Evolutionary conservation across 2,888 invertebrate species (phyloP), one percentile per base, ranked within the genome.

Genomic region (Phasia obesa): DNA sequence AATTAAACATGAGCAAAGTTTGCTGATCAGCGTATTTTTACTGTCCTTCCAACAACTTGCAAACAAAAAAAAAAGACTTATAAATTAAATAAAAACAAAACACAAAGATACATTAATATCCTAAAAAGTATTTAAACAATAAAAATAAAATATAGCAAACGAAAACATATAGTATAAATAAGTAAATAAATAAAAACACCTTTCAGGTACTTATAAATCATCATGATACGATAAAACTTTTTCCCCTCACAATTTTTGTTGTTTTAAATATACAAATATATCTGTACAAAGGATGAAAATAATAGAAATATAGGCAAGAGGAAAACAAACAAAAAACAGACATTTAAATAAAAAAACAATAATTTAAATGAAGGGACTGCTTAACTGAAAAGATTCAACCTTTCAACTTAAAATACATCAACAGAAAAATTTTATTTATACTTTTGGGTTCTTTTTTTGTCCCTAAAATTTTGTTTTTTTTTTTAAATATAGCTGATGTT

Each of bases 131-230:
- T 78, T 62, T 53, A 76, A 77, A 69, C 65, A 64, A 75, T 65
- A 78, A 75, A 67, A 59, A 62, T 2, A 11, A 62, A 59, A 69
- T 11, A 59, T 53, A 53, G n/a, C 19, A 60, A 59, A 42, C 3
- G 13, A 70, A 70, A 31, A 81, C 17, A 59, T 31, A 60, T 38
- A 64, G 19, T 2, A 23, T 38, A 23, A 59, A 25, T 44, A 55
- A 64, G n/a, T n/a, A 82, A 62, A 69, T 53, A 55, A 67, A 21
- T 73, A 74, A 81, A 83, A 86, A 67, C 84, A 85, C 85, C 85
- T 84, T 85, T 86, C 86, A 86, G 86, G 86, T 86, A 86, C 86
- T 76, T 85, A 75, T 73, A 67, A 85, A 81, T 81, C 79, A 81
- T 51, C 57, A 49, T 80, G 71, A 73, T 76, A 78, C 75, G 60